A percentile compares a stretch with the other conserved stretches of the same genome.
These are phyloP conservation scores for Campylomormyrus tamandua DNA, from an alignment of 2,113 vertebrate genomes.

Conservation along the genomic window DNA sequence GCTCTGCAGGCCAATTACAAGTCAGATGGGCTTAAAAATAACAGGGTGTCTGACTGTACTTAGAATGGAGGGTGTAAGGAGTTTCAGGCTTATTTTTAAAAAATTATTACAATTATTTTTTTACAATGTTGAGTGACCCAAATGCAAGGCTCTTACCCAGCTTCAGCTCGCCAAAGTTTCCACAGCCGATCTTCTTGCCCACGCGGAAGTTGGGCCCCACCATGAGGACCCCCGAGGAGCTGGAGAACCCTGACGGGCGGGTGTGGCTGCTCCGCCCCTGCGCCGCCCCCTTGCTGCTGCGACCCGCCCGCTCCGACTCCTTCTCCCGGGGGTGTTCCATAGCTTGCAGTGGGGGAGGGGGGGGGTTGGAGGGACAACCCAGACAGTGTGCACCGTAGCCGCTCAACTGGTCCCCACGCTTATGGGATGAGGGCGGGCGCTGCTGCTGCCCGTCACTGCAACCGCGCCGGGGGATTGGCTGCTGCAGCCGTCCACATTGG, in stretches of 20 bases:
- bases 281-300: conserved; percentile 55
- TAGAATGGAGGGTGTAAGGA: background rate
- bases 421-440: conserved; percentile 42
- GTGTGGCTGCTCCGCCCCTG: conserved; percentile 77
- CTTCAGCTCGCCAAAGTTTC: conserved; percentile 94
- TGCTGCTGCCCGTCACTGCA: conserved; percentile 33
- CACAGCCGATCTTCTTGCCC: conserved; percentile 97
- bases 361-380: conserved; percentile 39
- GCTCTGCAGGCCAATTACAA: background rate
- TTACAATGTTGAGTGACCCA: background rate
- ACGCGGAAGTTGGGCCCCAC: conserved; percentile 97
- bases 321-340: conserved; percentile 93
- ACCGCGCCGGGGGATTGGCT: background rate
- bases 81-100: background rate
- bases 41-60: background rate
- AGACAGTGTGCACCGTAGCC: conserved; percentile 46
- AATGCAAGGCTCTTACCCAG: conserved; percentile 68
- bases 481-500: conserved; percentile 1
- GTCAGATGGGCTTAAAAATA: background rate
- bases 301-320: conserved; percentile 80
- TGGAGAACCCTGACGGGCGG: conserved; percentile 73
- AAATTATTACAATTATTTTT: background rate
- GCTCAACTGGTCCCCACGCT: conserved; percentile 41
- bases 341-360: conserved; percentile 51
- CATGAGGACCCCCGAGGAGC: conserved; percentile 92